Base-by-base conservation (phyloP, 2,797 vertebrate genomes). In the Centropyge bicolor region DNA sequence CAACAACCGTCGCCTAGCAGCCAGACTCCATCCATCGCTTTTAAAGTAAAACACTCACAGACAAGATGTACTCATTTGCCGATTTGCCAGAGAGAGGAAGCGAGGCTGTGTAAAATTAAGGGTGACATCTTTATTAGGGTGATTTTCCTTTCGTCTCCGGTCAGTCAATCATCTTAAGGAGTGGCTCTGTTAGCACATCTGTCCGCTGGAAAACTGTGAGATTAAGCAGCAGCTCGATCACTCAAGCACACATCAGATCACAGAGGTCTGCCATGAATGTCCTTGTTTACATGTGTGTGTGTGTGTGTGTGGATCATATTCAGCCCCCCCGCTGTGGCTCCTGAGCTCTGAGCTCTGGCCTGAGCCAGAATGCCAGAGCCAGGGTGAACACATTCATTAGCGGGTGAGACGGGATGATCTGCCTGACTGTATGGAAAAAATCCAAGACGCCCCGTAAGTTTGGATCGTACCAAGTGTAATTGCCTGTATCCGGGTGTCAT, bases 1-100 rank as follows among this genome's bases (percentile, higher is more conserved):
- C 75, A 81, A 71, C 63, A 82, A 48, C 73, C 78, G 83, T 86
- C 69, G n/a, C 78, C 81, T 66, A 75, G 80, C 59, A 90, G 88
- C 79, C 79, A 77, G 63, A 74, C 67, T 79, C 78, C 76, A 90
- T 93, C 88, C 87, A 83, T 89, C 35, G 79, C 92, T 92, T 90
- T 81, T 69, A 65, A 81, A 84, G 66, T 79, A 75, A 88, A 82
- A 87, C 75, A 85, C 80, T 84, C 62, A 72, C 78, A 80, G 86
- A 92, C 87, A 78, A 82, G 84, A 89, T 70, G 57, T 73, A 79
- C 70, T 87, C 68, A 86, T 91, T 86, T 88, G 68, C 73, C 71
- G 66, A 85, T 87, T 79, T 88, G 55, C 75, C 70, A 78, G 76
- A 52, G 74, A 81, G 55, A 76, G 68, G 46, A 63, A 85, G 80